Evolutionary conservation across 2,797 vertebrate species (phyloP), one percentile per base, ranked within the genome.

Genomic region (Notoglanidium macrostoma): DNA sequence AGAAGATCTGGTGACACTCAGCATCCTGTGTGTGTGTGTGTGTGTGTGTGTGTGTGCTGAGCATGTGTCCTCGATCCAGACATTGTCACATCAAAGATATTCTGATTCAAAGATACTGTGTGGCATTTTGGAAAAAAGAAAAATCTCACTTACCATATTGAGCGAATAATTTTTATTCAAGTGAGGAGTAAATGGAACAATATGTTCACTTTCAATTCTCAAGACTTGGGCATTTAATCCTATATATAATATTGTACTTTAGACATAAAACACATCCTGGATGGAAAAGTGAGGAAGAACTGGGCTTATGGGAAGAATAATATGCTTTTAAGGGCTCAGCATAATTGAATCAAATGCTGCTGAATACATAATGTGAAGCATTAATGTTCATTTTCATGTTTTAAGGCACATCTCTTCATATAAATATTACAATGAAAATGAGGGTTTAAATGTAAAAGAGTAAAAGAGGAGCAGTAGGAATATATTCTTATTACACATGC

Each of bases 301-400:
- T 8, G 76, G 87, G 70, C 86, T 85, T 88, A 89, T 85, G 88
- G 91, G 92, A 89, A 88, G 92, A 93, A 92, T 92, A 93, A 94
- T 91, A 94, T 91, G 94, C 95, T 96, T 95, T 96, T 96, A 96
- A 95, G 94, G 90, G 90, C 91, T 79, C 84, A 88, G 93, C 92
- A 94, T 95, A 94, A 96, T 95, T 92, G 93, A 93, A 95, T 95
- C 94, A 95, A 93, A 94, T 94, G 94, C 40, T 90, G 92, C 94
- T 94, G 93, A 93, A 93, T 92, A 91, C 90, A 92, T 85, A 84
- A 93, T 80, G 32, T 87, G 90, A 88, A 91, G 89, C 91, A 91
- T 93, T 93, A 91, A 91, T 91, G 92, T 88, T 93, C 87, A 90
- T 93, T 93, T 93, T 93, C 94, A 88, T 88, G 93, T 91, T 91